Evolutionary conservation across 2,113 vertebrate genomes (phyloP).

Genomic region (Microtus pennsylvanicus): DNA sequence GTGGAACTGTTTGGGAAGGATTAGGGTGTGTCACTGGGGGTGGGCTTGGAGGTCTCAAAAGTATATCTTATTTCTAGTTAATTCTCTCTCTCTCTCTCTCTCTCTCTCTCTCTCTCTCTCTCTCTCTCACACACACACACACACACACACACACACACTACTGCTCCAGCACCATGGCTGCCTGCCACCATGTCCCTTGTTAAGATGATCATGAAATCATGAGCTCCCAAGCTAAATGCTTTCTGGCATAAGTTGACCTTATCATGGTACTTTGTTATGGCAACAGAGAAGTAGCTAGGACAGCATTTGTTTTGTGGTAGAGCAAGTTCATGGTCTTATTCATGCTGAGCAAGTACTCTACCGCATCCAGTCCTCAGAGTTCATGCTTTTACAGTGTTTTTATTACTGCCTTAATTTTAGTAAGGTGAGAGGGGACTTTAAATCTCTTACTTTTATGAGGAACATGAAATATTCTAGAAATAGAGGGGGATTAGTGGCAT

Average conservation of each 20-base stretch:
- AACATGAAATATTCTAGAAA: slow-evolving; percentile 1
- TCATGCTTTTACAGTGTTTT: not conserved
- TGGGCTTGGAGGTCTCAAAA: not conserved
- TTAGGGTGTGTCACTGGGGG: not conserved
- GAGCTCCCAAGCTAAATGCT: not conserved
- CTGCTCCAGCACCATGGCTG: not conserved
- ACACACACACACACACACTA: too few relatives aligned
- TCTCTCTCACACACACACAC: too few relatives aligned
- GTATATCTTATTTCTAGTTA: not conserved
- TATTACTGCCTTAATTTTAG: not conserved
- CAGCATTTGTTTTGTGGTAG: not conserved
- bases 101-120: not conserved
- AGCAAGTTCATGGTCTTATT: not conserved
- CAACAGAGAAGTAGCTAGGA: not conserved
- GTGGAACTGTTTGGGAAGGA: not conserved
- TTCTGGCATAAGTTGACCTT: not conserved
- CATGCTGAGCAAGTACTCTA: not conserved
- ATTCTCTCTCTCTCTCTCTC: too few relatives aligned
- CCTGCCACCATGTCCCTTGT: too few relatives aligned
- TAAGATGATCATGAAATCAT: too few relatives aligned
- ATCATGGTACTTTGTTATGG: not conserved
- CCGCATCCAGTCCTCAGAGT: fast-evolving
- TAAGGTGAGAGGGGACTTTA: not conserved
- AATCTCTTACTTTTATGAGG: slow-evolving; percentile 21
- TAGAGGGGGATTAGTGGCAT: not conserved